A percentile compares a stretch with the other conserved stretches of the same genome.
Conservation (phyloP, 2,797 vertebrate species). For the Pangasius krempfi region DNA sequence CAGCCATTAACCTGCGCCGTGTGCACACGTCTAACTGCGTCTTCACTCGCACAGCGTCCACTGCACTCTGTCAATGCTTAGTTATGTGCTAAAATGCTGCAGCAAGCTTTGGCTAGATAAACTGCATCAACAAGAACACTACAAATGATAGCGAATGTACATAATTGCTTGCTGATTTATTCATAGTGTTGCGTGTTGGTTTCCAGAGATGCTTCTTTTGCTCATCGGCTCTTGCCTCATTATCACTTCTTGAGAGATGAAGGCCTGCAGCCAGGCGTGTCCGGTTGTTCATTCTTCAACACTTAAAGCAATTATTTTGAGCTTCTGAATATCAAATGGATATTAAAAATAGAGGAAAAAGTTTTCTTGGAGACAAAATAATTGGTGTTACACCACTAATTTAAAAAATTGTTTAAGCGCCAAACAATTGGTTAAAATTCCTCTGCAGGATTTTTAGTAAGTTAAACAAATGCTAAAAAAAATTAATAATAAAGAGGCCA, state of each 20-base stretch:
- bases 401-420: background rate
- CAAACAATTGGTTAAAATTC: background rate
- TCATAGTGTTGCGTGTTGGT: slow-evolving; percentile 40
- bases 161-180: slow-evolving; percentile 44
- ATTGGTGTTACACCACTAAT: background rate
- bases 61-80: background rate
- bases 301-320: slow-evolving; percentile 6
- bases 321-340: background rate
- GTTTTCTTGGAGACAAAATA: background rate
- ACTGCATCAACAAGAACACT: background rate
- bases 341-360: background rate
- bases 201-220: slow-evolving; percentile 37
- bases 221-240: slow-evolving; percentile 36
- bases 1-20: background rate
- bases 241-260: slow-evolving; percentile 35
- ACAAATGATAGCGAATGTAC: background rate
- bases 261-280: background rate
- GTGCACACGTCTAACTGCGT: background rate
- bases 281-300: background rate
- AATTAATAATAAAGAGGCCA: background rate
- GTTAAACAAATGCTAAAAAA: background rate
- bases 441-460: background rate
- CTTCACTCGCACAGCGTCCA: background rate
- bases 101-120: background rate
- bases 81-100: background rate